These are phyloP conservation scores for Tamias sibiricus DNA, from an alignment of 2,113 vertebrate species.

Conservation along the genomic window DNA sequence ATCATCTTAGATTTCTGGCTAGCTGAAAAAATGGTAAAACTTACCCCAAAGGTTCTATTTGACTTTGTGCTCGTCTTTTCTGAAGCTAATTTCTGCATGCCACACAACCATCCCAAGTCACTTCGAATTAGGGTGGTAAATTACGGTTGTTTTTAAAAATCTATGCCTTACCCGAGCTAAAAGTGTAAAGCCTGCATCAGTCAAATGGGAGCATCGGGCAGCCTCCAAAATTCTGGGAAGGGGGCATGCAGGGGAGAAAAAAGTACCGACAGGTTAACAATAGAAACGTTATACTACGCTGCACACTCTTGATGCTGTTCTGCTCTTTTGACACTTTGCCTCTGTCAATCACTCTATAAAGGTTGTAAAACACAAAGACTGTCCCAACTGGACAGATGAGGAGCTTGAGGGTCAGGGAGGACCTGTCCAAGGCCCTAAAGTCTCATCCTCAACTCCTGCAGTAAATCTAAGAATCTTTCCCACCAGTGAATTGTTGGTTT, in stretches of 20 bases:
- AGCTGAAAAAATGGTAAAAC: not conserved
- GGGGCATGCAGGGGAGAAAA: not conserved
- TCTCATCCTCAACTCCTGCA: not conserved
- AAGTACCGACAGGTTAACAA: not conserved
- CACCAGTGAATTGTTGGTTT: not conserved
- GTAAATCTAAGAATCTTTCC: not conserved
- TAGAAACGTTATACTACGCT: rapidly evolving
- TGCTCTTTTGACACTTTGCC: not conserved
- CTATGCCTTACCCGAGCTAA: conserved; percentile 91
- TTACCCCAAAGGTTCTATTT: rapidly evolving
- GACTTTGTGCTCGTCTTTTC: not conserved
- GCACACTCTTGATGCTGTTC: not conserved
- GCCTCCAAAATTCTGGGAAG: conserved; percentile 93
- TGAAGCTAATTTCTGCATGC: not conserved
- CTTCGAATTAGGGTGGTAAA: not conserved
- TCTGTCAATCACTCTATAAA: not conserved
- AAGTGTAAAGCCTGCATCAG: conserved; percentile 94
- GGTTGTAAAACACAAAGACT: not conserved
- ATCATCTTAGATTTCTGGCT: not conserved
- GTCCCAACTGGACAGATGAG: not conserved
- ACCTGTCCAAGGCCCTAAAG: not conserved
- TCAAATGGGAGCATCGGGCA: conserved; percentile 95
- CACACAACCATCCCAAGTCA: not conserved
- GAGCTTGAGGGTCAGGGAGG: not conserved
- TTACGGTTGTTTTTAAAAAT: not conserved